Evolutionary conservation across 37 sponge, comb jelly and placozoan species (phyloP).

Genomic region (Diacarnus erythraeanus): DNA sequence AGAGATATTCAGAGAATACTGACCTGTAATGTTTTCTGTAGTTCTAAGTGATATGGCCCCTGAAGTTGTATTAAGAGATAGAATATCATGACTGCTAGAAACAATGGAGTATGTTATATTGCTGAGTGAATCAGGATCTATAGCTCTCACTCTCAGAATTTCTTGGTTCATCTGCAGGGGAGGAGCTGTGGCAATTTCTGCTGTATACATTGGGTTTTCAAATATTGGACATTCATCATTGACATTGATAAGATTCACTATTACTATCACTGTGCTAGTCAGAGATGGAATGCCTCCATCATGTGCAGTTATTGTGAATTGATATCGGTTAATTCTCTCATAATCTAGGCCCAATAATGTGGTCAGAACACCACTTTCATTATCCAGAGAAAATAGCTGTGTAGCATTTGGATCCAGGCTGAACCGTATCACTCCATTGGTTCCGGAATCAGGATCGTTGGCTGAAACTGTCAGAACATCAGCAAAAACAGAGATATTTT

Average conservation of each 20-base stretch:
- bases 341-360: constrained; percentile 39
- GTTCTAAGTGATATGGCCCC: constrained; percentile 36
- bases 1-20: constrained; percentile 41
- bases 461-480: constrained; percentile 25
- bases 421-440: constrained; percentile 36
- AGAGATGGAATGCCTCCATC: constrained; percentile 56
- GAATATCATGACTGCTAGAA: constrained; percentile 8
- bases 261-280: constrained; percentile 18
- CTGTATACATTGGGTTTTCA: constrained; percentile 18
- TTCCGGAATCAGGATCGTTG: constrained; percentile 40
- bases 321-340: constrained; percentile 22
- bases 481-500: neutral
- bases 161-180: neutral
- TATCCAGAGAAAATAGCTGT: constrained; percentile 2
- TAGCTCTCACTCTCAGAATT: constrained; percentile 27
- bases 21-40: neutral
- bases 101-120: constrained; percentile 25
- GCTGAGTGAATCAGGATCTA: constrained; percentile 56
- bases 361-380: neutral
- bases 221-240: constrained; percentile 67
- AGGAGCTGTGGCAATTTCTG: constrained; percentile 1
- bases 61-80: constrained; percentile 11
- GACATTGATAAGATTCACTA: constrained; percentile 34
- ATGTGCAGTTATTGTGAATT: constrained; percentile 39
- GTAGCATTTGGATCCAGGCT: neutral